phyloP scores from a whole-genome alignment of 2,113 vertebrate species.

The Leptocoma aspasia region DNA sequence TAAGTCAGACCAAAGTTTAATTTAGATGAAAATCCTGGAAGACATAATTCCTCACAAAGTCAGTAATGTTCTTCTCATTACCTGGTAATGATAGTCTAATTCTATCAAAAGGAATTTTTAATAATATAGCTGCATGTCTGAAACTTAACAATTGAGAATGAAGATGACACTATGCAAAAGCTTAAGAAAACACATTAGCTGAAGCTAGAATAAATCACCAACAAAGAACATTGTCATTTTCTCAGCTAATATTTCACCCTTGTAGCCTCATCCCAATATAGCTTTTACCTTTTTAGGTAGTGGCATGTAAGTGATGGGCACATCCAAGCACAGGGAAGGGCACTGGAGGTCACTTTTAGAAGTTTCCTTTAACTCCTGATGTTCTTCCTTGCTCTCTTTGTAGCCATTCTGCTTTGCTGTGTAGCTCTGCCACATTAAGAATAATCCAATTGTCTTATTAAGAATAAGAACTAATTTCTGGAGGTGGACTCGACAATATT shows the following conservation, averaged over 20 bases:
- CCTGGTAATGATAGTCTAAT: slow-evolving; percentile 68
- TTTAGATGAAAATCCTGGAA: slow-evolving; percentile 68
- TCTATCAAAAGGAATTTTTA: slow-evolving; percentile 68
- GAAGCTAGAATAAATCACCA: slow-evolving; percentile 61
- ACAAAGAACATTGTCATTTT: slow-evolving; percentile 53
- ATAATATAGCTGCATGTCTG: slow-evolving; percentile 62
- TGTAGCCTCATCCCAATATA: neutral
- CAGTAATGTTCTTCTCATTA: slow-evolving; percentile 66
- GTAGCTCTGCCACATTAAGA: neutral
- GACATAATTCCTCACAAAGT: slow-evolving; percentile 64
- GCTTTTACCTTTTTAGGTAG: neutral
- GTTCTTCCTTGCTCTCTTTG: neutral
- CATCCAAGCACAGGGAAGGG: neutral
- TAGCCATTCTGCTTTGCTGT: neutral
- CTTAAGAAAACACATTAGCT: slow-evolving; percentile 67
- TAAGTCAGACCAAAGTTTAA: slow-evolving; percentile 66
- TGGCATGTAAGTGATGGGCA: neutral
- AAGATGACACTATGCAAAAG: slow-evolving; percentile 56
- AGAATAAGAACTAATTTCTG: neutral
- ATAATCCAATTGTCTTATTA: no score
- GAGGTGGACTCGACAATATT: no score
- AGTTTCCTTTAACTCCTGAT: neutral
- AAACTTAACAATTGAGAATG: slow-evolving; percentile 59
- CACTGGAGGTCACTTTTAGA: neutral
- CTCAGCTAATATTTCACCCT: slow-evolving; percentile 10